Evolutionary conservation across 53 echinoderm and acorn worm genomes (phyloP).

Genomic region (Echinarachnius parma): DNA sequence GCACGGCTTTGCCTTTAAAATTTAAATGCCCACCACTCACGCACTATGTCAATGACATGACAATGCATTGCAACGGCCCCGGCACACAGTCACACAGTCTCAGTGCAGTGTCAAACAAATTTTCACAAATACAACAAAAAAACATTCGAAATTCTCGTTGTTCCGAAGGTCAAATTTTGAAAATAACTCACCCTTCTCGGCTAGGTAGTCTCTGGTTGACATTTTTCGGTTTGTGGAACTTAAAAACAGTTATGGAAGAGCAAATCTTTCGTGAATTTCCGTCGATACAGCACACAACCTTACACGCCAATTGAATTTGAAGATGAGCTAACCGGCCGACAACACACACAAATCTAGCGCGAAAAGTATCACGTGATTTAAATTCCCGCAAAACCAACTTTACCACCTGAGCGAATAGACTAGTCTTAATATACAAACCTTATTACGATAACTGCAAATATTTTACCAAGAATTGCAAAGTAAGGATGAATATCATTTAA

Average conservation of each 20-base stretch:
- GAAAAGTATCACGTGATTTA: conserved; percentile 43
- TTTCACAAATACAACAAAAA: too few species aligned
- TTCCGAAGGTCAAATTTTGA: neutral
- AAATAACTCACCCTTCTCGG: conserved; percentile 64
- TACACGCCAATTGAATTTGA: neutral
- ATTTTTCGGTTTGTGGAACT: conserved; percentile 8
- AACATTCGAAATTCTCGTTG: neutral
- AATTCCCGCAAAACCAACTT: too few species aligned
- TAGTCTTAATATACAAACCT: too few species aligned
- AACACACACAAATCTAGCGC: conserved; percentile 34
- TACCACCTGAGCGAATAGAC: neutral
- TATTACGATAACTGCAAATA: too few species aligned
- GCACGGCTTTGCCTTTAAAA: conserved; percentile 17
- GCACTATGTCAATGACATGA: too few species aligned
- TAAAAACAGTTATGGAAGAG: neutral
- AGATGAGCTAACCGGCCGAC: too few species aligned
- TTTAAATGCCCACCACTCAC: conserved; percentile 22
- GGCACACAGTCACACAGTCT: neutral
- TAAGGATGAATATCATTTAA: too few species aligned
- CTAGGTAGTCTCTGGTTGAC: conserved; percentile 71
- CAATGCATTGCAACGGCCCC: neutral
- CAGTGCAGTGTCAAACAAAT: neutral
- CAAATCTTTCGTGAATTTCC: neutral
- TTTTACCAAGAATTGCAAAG: too few species aligned
- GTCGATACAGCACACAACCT: neutral